Evolutionary conservation across 64 coral and sea anemone species (phyloP).

Genomic region (Pocillopora verrucosa): DNA sequence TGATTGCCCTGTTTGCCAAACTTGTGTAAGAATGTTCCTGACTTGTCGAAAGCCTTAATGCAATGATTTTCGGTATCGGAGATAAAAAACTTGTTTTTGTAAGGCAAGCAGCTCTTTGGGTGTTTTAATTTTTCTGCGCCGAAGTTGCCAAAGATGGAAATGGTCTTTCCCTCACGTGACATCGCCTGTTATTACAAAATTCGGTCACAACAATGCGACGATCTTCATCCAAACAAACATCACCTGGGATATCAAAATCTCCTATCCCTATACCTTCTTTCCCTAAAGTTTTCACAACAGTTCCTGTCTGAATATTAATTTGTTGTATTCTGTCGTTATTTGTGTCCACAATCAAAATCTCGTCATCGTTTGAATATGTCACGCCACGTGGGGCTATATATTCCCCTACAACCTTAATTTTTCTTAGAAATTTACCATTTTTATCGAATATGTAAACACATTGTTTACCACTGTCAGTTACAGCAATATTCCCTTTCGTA

Average conservation of each 20-base stretch:
- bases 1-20: too few relatives aligned
- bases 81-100: too few relatives aligned
- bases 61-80: too few relatives aligned
- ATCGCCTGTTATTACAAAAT: neutral
- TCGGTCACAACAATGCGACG: slow-evolving; percentile 34
- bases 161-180: neutral
- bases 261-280: neutral
- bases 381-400: neutral
- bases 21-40: too few relatives aligned
- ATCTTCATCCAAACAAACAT: slow-evolving; percentile 30
- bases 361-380: neutral
- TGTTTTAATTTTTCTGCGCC: too few relatives aligned
- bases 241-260: neutral
- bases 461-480: neutral
- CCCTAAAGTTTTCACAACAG: slow-evolving; percentile 11
- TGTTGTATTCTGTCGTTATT: slow-evolving; percentile 18
- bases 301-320: slow-evolving; percentile 19
- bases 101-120: too few relatives aligned
- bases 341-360: slow-evolving; percentile 5
- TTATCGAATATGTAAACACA: slow-evolving; percentile 36
- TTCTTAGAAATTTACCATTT: slow-evolving; percentile 30
- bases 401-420: neutral
- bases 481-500: neutral
- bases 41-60: too few relatives aligned
- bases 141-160: neutral